Base-by-base conservation (phyloP, 2,113 vertebrate species). In the Cyanoliseus patagonus region DNA sequence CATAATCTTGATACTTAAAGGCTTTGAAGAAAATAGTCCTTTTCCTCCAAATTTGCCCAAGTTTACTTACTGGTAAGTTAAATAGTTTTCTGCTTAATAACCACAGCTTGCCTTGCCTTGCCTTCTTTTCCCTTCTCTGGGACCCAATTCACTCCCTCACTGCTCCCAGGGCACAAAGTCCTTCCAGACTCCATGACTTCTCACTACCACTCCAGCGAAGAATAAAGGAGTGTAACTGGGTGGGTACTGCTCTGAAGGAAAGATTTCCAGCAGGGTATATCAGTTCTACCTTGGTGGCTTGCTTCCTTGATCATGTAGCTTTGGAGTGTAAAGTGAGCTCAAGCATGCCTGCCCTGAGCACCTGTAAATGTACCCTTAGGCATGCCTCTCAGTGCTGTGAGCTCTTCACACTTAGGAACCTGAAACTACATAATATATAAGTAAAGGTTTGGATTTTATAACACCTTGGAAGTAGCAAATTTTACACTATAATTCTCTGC, bases 151-250 rank as follows among this genome's bases (percentile, higher is more conserved):
- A 5, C 17, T 68, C 55, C 59, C 25, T 33, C 35, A 33, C 17
- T 13, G 19, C 13, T 8, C 12, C 17, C 20, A n/a, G 39, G 51
- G 7, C 10, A 70, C 16, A 47, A 42, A 70, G 25, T 23, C 15
- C 39, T 74, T 80, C 57, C 57, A 59, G n/a, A 59, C 33, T 59
- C 35, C 46, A 23, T 6, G 19, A n/a, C 25, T 49, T 72, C 11
- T 19, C 17, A 7, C 7, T 1, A 10, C 28, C 5, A 42, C 0
- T 0, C 6, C 33, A 76, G 8, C 2, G 31, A 87, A 55, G 2
- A 2, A 16, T 51, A 51, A 46, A 18, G 6, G 10, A 39, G 5
- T 0, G 2, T 24, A 49, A 15, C 17, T 42, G 24, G 7, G 4
- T 17, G 86, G 24, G 5, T 22, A 22, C 1, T 2, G 31, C 11